phyloP scores from a whole-genome alignment of 2,888 invertebrate genomes.

The Cephonodes hylas region DNA sequence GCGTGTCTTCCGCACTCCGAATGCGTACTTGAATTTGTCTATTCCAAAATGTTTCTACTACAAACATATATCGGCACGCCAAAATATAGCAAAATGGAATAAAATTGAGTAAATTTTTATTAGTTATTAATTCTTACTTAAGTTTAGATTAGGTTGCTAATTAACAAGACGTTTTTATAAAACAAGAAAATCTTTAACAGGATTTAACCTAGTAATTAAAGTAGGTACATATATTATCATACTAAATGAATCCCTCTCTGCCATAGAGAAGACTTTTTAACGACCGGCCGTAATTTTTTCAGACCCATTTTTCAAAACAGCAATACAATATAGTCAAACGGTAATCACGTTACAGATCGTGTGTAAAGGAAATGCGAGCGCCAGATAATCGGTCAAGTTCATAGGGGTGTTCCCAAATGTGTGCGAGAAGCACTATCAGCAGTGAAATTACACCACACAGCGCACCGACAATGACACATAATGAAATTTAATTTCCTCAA shows the following conservation, averaged over 20 bases:
- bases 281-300: no score
- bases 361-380: background rate
- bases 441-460: slow-evolving; percentile 16
- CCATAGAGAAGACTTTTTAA: no score
- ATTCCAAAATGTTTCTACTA: background rate
- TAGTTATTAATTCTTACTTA: no score
- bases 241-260: no score
- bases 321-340: background rate
- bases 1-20: slow-evolving; percentile 42
- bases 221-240: no score
- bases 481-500: slow-evolving; percentile 77
- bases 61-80: background rate
- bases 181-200: no score
- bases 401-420: background rate
- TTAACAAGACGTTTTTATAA: no score
- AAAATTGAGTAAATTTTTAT: no score
- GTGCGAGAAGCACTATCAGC: background rate
- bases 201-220: no score
- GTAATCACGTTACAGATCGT: background rate
- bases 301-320: background rate
- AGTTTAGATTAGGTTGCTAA: no score
- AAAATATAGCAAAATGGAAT: no score
- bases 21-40: slow-evolving; percentile 22
- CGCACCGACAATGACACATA: slow-evolving; percentile 65
- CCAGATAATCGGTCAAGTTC: slow-evolving; percentile 6